These are phyloP conservation scores for Nomada flava DNA, from an alignment of 2,888 invertebrate genomes.

Conservation along the genomic window DNA sequence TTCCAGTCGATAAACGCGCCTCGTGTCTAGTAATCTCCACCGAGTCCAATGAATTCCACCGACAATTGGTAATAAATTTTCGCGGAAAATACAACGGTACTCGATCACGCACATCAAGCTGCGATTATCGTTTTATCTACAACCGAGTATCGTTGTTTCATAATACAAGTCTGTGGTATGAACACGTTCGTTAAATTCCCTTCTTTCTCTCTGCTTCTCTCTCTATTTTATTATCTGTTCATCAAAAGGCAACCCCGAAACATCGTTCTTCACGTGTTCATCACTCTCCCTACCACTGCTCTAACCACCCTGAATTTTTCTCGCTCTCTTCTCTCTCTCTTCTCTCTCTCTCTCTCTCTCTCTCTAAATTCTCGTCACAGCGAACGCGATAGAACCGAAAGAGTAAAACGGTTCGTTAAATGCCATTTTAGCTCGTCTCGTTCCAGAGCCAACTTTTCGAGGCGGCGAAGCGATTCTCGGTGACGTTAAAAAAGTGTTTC, in stretches of 20 bases:
- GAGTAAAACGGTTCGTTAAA: constrained; percentile 70
- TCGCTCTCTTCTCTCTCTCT: constrained; percentile 23
- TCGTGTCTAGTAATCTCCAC: constrained; percentile 41
- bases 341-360: constrained; percentile 26
- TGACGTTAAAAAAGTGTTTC: constrained; percentile 68
- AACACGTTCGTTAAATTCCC: constrained; percentile 61
- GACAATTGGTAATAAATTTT: constrained; percentile 58
- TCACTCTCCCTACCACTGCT: no score
- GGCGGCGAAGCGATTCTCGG: constrained; percentile 60
- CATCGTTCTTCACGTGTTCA: neutral
- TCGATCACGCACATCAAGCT: neutral
- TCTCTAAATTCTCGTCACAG: constrained; percentile 55
- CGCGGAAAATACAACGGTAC: constrained; percentile 32
- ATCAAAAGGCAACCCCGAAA: constrained; percentile 19
- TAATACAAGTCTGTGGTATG: constrained; percentile 38
- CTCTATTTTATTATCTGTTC: constrained; percentile 2
- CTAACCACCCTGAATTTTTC: no score
- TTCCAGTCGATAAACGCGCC: constrained; percentile 10
- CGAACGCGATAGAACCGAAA: constrained; percentile 65
- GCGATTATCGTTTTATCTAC: constrained; percentile 56
- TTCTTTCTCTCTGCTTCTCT: constrained; percentile 6
- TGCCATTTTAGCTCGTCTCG: constrained; percentile 62
- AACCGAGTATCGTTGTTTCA: constrained; percentile 50
- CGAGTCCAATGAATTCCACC: constrained; percentile 44
- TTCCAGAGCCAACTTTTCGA: constrained; percentile 57